Evolutionary conservation across 2,888 invertebrate species (phyloP), one percentile per base, ranked within the genome.

Genomic region (Anthrax anthrax): DNA sequence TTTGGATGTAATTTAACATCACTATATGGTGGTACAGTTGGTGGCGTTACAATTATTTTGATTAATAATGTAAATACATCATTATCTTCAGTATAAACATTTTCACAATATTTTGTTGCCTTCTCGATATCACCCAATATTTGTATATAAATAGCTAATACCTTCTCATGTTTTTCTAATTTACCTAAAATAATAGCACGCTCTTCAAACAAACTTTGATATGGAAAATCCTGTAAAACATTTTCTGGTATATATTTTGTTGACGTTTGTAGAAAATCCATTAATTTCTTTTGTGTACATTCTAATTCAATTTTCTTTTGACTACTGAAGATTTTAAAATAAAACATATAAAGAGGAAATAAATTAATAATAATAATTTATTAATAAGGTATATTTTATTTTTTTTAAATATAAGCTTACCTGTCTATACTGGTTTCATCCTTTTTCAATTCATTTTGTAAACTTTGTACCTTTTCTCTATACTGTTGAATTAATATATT

Each of bases 161-260:
- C 94, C 62, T 94, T 86, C 59, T 94, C 89, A 63, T 98, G 96
- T 51, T 85, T 63, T 1, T 89, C 90, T 19, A 96, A 71, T 56
- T 87, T 82, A 0, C 95, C 96, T 38, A 96, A 71, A 50, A 98
- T 82, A n/a, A 97, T 75, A 0, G 97, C 96, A 50, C 94, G 75
- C 65, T 97, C 97, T 63, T 96, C 94, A 59, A 87, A 81, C 57
- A 97, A 71, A 48, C 76, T 74, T 57, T 92, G 83, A 38, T 78
- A 77, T 0, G 94, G 94, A 56, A 96, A 91, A 60, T 88, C 84
- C 18, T 84, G 73, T 19, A 95, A 71, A 2, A 94, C 84, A 42
- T 82, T 79, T 64, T 95, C 92, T 0, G 94, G 85, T 0, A 82
- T 83, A 59, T 94, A 96, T 61, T 80, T 70, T 12, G 72, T 69